phyloP scores from a whole-genome alignment of 2,797 vertebrate genomes.

The Danio kyathit region DNA sequence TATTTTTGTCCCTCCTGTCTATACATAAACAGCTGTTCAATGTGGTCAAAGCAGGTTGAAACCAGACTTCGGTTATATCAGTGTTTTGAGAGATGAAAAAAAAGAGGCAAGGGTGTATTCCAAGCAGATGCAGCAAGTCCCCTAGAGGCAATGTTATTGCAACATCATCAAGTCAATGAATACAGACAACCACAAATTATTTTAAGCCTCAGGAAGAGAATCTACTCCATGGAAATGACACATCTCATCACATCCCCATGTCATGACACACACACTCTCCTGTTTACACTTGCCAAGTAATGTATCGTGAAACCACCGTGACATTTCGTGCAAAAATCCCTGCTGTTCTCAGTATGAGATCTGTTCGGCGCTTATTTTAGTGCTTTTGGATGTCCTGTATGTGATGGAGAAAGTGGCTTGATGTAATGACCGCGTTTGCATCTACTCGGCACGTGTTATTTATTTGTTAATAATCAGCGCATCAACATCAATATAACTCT shows the following conservation, averaged over 20 bases:
- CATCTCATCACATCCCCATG: slow-evolving; percentile 12
- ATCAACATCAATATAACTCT: slow-evolving; percentile 41
- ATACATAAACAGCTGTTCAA: slow-evolving; percentile 39
- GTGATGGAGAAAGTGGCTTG: neutral
- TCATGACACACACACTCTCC: slow-evolving; percentile 16
- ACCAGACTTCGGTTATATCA: slow-evolving; percentile 46
- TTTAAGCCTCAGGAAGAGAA: slow-evolving; percentile 30
- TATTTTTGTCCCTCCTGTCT: slow-evolving; percentile 14
- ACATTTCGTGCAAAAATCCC: neutral
- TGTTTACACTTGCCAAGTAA: slow-evolving; percentile 29
- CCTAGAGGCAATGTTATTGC: slow-evolving; percentile 40
- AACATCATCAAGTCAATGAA: slow-evolving; percentile 49
- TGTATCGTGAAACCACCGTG: neutral
- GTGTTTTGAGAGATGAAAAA: neutral
- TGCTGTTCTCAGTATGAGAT: neutral
- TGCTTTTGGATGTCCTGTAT: neutral
- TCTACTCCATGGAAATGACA: slow-evolving; percentile 37
- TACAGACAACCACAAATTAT: slow-evolving; percentile 36
- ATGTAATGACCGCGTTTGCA: slow-evolving; percentile 3
- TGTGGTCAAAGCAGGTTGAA: slow-evolving; percentile 41
- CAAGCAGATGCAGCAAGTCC: slow-evolving; percentile 43
- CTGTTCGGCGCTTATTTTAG: neutral
- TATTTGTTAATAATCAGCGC: slow-evolving; percentile 45
- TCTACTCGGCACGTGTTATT: slow-evolving; percentile 19
- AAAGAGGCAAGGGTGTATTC: slow-evolving; percentile 11